Percentiles rank a stretch among this genome's conserved stretches.
Conservation (phyloP, 2,888 invertebrate genomes). For the Mythimna pallens region DNA sequence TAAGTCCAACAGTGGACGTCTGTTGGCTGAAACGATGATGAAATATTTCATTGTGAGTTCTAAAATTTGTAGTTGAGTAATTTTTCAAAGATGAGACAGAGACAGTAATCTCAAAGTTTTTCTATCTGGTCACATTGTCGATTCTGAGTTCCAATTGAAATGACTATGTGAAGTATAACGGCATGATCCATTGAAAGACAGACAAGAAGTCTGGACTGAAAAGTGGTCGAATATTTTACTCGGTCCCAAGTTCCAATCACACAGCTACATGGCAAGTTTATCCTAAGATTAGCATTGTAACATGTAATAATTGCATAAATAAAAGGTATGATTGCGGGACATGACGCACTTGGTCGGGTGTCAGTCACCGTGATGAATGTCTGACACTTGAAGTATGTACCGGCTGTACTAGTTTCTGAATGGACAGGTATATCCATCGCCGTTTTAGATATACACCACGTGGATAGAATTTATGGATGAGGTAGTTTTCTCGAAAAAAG, state of each 20-base stretch:
- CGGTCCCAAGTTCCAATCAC: constrained; percentile 14
- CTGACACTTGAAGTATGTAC: constrained; percentile 62
- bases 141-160: too few species aligned
- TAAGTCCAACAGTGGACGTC: too few species aligned
- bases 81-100: too few species aligned
- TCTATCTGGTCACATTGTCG: too few species aligned
- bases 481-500: constrained; percentile 24
- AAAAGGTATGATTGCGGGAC: constrained; percentile 59
- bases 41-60: too few species aligned
- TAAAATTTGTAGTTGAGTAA: too few species aligned
- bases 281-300: constrained; percentile 55
- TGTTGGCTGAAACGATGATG: too few species aligned
- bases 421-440: constrained; percentile 57
- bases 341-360: constrained; percentile 56
- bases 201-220: constrained; percentile 11
- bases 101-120: too few species aligned
- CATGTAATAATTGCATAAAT: constrained; percentile 59
- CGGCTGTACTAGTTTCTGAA: constrained; percentile 52
- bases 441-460: constrained; percentile 51
- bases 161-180: not conserved
- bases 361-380: constrained; percentile 56
- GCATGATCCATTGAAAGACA: constrained; percentile 3
- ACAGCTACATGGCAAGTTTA: constrained; percentile 41
- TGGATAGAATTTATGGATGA: constrained; percentile 53
- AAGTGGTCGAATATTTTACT: constrained; percentile 14